These are phyloP conservation scores for Leptogaster cylindrica DNA, from an alignment of 2,888 invertebrate genomes.

Conservation along the genomic window DNA sequence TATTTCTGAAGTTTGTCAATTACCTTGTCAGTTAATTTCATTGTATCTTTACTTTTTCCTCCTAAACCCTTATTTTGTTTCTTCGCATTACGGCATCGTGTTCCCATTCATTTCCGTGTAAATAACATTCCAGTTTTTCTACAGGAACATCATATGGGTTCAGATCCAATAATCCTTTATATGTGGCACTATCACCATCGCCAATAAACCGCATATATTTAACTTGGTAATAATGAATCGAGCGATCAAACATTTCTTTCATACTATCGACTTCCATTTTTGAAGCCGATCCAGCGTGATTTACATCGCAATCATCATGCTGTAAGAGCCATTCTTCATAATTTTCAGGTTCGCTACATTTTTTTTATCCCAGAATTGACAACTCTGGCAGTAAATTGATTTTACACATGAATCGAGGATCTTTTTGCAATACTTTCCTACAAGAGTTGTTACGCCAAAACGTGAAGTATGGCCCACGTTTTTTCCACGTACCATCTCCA, in stretches of 20 bases:
- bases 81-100: conserved; percentile 44
- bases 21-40: conserved; percentile 46
- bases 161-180: conserved; percentile 45
- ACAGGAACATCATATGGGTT: conserved; percentile 44
- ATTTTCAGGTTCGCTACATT: conserved; percentile 38
- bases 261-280: conserved; percentile 47
- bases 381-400: conserved; percentile 46
- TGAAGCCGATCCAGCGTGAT: conserved; percentile 47
- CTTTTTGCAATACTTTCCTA: conserved; percentile 46
- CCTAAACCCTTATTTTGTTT: conserved; percentile 24
- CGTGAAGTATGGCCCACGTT: conserved; percentile 41
- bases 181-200: conserved; percentile 46
- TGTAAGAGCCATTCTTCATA: conserved; percentile 46
- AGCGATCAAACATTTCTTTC: conserved; percentile 44
- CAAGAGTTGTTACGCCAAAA: conserved; percentile 46
- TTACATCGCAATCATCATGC: conserved; percentile 43
- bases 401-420: conserved; percentile 46
- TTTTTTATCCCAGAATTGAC: conserved; percentile 6
- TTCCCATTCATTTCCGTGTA: conserved; percentile 44
- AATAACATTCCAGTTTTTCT: conserved; percentile 11
- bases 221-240: conserved; percentile 41
- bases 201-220: conserved; percentile 47
- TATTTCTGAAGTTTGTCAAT: conserved; percentile 50
- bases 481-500: conserved; percentile 46
- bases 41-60: conserved; percentile 31